Percentiles rank a stretch among this genome's conserved stretches.
phyloP scores from a whole-genome alignment of 1,140 invertebrate species.

The Drosophila littoralis region DNA sequence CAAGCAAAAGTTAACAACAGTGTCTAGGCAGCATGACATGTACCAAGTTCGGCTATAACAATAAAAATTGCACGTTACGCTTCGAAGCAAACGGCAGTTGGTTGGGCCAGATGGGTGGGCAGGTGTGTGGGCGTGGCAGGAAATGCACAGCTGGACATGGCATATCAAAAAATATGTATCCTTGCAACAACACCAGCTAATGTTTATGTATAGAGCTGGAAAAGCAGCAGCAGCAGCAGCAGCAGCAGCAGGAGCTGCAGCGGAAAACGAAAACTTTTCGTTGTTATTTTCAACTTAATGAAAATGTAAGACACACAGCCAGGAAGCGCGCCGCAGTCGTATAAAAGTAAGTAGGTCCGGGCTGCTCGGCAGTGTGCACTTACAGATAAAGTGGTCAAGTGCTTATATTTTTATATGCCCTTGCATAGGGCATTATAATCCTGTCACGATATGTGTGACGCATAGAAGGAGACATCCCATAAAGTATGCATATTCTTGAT shows the following conservation, averaged over 20 bases:
- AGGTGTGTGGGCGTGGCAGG: not conserved
- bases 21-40: slow-evolving; percentile 65
- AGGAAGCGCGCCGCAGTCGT: not conserved
- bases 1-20: slow-evolving; percentile 62
- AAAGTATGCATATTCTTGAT: too few species aligned
- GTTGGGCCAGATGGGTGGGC: not conserved
- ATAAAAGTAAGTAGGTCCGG: not conserved
- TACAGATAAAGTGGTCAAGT: slow-evolving; percentile 19
- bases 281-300: slow-evolving; percentile 77
- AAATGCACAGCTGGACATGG: slow-evolving; percentile 66
- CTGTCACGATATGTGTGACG: too few species aligned
- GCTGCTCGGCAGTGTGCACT: slow-evolving; percentile 2
- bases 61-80: slow-evolving; percentile 77
- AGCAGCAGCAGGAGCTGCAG: slow-evolving; percentile 8
- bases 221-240: too few species aligned
- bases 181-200: slow-evolving; percentile 44
- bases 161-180: slow-evolving; percentile 74
- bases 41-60: slow-evolving; percentile 62
- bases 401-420: not conserved
- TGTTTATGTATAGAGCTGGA: slow-evolving; percentile 66
- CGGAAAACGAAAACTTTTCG: slow-evolving; percentile 60
- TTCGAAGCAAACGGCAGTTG: slow-evolving; percentile 10
- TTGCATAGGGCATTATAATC: too few species aligned
- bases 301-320: slow-evolving; percentile 48
- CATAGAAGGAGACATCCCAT: too few species aligned